Evolutionary conservation across 1,140 invertebrate species (phyloP), one percentile per base, ranked within the genome.

Genomic region (Drosophila subobscura): DNA sequence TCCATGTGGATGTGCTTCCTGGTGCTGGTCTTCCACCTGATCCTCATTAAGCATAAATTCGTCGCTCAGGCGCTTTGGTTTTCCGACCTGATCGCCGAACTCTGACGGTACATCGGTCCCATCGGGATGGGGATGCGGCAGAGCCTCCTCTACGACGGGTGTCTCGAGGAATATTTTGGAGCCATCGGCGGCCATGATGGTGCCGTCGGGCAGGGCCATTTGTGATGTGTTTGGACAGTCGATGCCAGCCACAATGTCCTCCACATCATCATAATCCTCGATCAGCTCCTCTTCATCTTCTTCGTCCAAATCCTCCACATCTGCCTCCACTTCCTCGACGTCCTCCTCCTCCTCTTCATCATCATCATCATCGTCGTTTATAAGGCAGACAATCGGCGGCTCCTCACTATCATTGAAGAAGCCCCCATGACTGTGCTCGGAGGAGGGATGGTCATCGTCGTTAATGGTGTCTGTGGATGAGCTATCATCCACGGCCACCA

Each of bases 51-150:
- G 52, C 50, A 81, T 66, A 49, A 91, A 91, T 53, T 91, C 91
- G 61, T 91, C 91, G 56, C 91, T 91, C 8, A 91, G 71, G 10
- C 91, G 83, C 54, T 91, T 91, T 8, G 91, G 91, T 44, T 90
- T 91, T 6, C 73, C 79, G 10, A 73, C 57, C 72, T 78, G 33
- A 37, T 37, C 40, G 59, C 42, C 45, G 14, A 51, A 40, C 59
- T 74, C 64, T 3, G 67, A 42, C 12, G 60, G 56, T n/a, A 33
- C 45, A 12, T 46, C 46, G 0, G 40, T 22, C 20, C 27, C 29
- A 12, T 33, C 63, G 20, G 74, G 46, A 65, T 81, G 78, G 14
- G 27, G 22, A 52, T 81, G 65, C 29, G 78, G 67, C 45, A 85
- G 79, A 25, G 78, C 50, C 27, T 91, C 90, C 42, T 91, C 90